phyloP scores from a whole-genome alignment of 2,797 vertebrate species.

The Galagoides demidoff region DNA sequence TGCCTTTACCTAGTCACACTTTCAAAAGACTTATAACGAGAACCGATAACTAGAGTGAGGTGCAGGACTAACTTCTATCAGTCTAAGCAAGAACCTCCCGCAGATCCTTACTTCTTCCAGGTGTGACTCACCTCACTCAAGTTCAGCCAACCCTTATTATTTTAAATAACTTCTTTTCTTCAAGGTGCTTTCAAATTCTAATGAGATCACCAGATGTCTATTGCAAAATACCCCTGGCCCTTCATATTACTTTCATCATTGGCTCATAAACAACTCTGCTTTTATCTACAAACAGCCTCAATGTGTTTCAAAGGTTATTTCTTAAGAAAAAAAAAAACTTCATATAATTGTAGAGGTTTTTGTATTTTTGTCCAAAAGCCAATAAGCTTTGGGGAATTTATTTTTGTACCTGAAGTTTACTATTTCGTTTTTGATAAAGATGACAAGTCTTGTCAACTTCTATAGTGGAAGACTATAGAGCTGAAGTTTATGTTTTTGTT shows the following conservation, averaged over 20 bases:
- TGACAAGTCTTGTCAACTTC: neutral
- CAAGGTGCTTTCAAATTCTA: conserved; percentile 66
- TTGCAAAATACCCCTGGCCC: conserved; percentile 61
- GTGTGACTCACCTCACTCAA: conserved; percentile 28
- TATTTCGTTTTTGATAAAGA: neutral
- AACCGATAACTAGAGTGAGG: neutral
- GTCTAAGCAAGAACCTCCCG: neutral
- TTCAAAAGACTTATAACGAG: neutral
- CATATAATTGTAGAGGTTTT: neutral
- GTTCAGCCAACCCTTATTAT: conserved; percentile 20
- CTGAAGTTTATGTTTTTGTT: neutral
- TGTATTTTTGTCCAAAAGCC: conserved; percentile 19
- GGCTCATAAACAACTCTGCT: conserved; percentile 61
- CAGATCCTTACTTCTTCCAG: conserved; percentile 35
- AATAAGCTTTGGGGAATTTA: conserved; percentile 16
- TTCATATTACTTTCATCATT: conserved; percentile 43
- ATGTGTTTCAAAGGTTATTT: conserved; percentile 26
- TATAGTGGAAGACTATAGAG: neutral
- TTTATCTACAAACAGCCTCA: conserved; percentile 69
- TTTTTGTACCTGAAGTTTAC: conserved; percentile 19
- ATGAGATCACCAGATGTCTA: conserved; percentile 55
- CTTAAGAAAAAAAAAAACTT: neutral
- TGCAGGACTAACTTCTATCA: neutral
- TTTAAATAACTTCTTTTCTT: conserved; percentile 59
- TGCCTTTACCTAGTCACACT: neutral